Conservation (phyloP, 2,113 vertebrate species). For the Halcyon malimbica region DNA sequence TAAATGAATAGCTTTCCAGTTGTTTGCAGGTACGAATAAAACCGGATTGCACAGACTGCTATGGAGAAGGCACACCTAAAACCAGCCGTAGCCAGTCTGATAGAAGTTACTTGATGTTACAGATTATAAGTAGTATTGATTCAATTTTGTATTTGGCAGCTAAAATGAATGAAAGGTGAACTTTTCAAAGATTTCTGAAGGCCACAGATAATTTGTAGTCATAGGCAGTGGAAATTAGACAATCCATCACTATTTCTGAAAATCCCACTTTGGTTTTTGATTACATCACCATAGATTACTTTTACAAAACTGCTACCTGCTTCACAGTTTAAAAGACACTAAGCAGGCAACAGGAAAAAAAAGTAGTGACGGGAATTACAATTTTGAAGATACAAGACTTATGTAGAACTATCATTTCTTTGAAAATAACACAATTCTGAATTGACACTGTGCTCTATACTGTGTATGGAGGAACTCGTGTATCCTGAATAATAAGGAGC, state of each 20-base stretch:
- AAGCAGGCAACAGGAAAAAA: neutral
- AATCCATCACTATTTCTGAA: neutral
- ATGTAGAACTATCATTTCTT: neutral
- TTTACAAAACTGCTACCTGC: neutral
- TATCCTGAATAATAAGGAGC: neutral
- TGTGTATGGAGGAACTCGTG: neutral
- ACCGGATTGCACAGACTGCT: neutral
- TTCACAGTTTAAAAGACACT: neutral
- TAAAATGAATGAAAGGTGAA: neutral
- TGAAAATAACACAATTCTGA: conserved; percentile 1
- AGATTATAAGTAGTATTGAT: neutral
- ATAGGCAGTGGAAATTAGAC: neutral
- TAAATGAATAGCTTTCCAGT: neutral
- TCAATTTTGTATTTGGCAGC: neutral
- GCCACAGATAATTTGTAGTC: neutral
- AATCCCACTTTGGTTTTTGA: neutral
- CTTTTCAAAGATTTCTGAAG: neutral
- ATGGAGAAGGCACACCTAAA: neutral
- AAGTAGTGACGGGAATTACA: neutral
- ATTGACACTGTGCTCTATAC: neutral
- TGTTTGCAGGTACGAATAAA: neutral
- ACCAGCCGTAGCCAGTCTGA: neutral
- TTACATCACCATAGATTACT: neutral
- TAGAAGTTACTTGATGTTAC: neutral
- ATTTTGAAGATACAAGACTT: neutral